phyloP scores from a whole-genome alignment of 2,113 vertebrate species.

The Cyphomyrus plagiostoma region DNA sequence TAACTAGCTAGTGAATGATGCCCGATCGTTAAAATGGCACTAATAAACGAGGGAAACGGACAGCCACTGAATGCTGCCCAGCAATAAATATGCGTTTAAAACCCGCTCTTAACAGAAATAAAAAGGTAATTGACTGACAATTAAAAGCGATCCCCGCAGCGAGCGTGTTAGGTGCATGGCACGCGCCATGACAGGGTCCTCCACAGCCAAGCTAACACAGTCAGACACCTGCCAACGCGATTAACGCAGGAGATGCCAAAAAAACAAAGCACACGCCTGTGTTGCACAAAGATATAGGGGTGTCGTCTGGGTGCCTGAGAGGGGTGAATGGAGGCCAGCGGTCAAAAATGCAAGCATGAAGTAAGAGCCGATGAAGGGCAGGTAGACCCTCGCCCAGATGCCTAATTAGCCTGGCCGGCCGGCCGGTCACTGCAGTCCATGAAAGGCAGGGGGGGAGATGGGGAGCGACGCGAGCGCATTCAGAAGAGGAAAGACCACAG shows the following conservation, averaged over 20 bases:
- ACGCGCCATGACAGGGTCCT: not conserved
- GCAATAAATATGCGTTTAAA: not conserved
- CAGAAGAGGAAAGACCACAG: constrained; percentile 54
- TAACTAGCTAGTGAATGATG: not conserved
- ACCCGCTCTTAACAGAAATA: not conserved
- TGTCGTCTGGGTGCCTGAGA: not conserved
- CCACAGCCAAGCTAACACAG: constrained; percentile 21
- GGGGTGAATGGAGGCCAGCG: not conserved
- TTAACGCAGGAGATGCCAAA: constrained; percentile 12
- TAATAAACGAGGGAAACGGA: not conserved
- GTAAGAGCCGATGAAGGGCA: constrained; percentile 18
- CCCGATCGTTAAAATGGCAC: not conserved
- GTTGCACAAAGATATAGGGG: not conserved
- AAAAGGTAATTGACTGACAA: constrained; percentile 32
- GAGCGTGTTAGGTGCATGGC: not conserved
- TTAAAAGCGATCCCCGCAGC: constrained; percentile 32
- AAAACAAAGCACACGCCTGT: not conserved
- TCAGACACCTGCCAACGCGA: constrained; percentile 38
- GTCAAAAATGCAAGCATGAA: constrained; percentile 26
- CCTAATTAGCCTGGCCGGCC: constrained; percentile 67
- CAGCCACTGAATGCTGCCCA: not conserved
- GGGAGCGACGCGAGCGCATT: constrained; percentile 22
- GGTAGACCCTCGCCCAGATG: constrained; percentile 14
- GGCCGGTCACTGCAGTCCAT: constrained; percentile 58
- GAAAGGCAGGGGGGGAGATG: constrained; percentile 46